Evolutionary conservation across 2,797 vertebrate genomes (phyloP).

Genomic region (Acrossocheilus wenchowensis): DNA sequence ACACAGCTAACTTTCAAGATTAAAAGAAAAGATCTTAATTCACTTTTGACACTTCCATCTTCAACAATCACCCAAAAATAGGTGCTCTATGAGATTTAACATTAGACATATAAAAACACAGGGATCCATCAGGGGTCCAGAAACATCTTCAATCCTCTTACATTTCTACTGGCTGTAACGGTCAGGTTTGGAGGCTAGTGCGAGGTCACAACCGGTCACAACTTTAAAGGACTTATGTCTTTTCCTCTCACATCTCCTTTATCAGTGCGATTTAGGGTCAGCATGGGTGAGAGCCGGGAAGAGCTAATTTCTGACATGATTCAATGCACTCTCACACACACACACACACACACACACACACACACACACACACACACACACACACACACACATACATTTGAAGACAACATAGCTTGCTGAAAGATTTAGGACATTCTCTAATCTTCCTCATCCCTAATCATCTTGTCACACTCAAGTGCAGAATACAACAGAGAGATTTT

Average conservation of each 20-base stretch:
- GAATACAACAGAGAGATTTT: constrained; percentile 32
- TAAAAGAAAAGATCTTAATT: neutral
- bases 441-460: constrained; percentile 54
- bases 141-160: neutral
- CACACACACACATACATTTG: neutral
- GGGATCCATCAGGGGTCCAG: neutral
- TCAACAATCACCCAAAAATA: neutral
- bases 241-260: constrained; percentile 66
- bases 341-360: constrained; percentile 24
- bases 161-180: constrained; percentile 3
- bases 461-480: constrained; percentile 46
- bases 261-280: constrained; percentile 71
- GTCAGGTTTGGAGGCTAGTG: constrained; percentile 21
- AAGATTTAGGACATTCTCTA: constrained; percentile 58
- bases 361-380: constrained; percentile 20
- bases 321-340: constrained; percentile 16
- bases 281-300: constrained; percentile 66
- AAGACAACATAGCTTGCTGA: constrained; percentile 52
- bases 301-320: constrained; percentile 74
- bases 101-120: neutral
- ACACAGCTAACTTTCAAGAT: neutral
- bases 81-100: neutral
- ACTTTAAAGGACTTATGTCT: constrained; percentile 19
- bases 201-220: constrained; percentile 15
- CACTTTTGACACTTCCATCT: neutral